phyloP scores from a whole-genome alignment of 2,888 invertebrate species.

The Ophion slaviceki region DNA sequence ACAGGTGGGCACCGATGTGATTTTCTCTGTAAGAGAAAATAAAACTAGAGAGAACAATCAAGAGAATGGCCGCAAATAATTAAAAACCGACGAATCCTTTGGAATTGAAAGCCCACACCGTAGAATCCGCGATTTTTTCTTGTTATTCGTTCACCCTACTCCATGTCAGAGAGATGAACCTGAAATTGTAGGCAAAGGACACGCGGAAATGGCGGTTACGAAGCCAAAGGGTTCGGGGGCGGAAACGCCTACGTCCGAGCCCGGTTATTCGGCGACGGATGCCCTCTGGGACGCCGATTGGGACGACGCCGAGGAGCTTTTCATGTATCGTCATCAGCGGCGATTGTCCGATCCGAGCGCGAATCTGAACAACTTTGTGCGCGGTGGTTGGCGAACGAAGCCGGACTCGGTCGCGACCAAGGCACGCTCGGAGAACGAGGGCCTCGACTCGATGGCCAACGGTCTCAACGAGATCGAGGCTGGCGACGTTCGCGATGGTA shows the following conservation, averaged over 20 bases:
- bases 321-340: conserved; percentile 92
- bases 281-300: conserved; percentile 94
- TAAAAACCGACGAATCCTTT: no score
- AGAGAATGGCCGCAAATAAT: no score
- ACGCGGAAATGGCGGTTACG: conserved; percentile 99
- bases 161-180: neutral
- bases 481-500: conserved; percentile 96
- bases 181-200: conserved; percentile 87
- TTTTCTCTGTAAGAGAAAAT: no score
- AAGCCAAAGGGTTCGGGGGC: conserved; percentile 95
- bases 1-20: no score
- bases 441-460: conserved; percentile 92
- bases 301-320: conserved; percentile 94
- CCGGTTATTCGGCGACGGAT: conserved; percentile 92
- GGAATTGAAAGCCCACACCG: no score
- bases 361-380: conserved; percentile 93
- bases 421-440: conserved; percentile 96
- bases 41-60: no score
- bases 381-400: conserved; percentile 92
- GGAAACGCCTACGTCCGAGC: conserved; percentile 97
- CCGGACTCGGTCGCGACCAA: conserved; percentile 85
- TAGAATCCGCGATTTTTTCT: no score
- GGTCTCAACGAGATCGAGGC: conserved; percentile 97
- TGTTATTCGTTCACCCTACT: neutral
- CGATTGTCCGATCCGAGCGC: conserved; percentile 97